Base-by-base conservation (phyloP, 2,113 vertebrate genomes). In the Psittacula cyanocephala region DNA sequence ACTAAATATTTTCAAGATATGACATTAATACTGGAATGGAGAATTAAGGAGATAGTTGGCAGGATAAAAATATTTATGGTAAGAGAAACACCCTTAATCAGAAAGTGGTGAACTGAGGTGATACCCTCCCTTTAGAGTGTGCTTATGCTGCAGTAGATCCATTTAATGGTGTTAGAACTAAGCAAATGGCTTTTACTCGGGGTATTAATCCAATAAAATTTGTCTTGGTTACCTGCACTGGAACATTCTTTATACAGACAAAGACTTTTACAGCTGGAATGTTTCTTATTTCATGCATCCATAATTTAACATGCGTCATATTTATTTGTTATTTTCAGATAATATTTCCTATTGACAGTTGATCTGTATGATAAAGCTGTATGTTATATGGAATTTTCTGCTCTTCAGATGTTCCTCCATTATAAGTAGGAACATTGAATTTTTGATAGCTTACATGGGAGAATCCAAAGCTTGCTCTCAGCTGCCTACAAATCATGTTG, bases 251-350 rank as follows among this genome's bases (percentile, higher is more conserved):
- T 68, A 29, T 44, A 41, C 6, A 57, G 17, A 70, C 1, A 3
- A 84, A 74, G 59, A 39, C 62, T 76, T 81, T 28, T 69, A 69
- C 7, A 46, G 10, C 3, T 33, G 19, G 13, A 86, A 67, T 41
- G 2, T 59, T 28, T 28, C 84, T 71, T 57, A 57, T 86, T 65
- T 60, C 31, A 35, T 50, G 2, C 5, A 16, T 72, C 14, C 2
- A 0, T 41, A 47, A 53, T 82, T 86, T 8, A 60, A 10, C 7
- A 23, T 49, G 11, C 60, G 15, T 37, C 0, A 0, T 64, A 22
- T 65, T 72, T 88, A 47, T 84, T 86, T 0, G 0, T 72, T 81
- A 37, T 47, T 88, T 86, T 95, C 41, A 90, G 25, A 17, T 88
- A 77, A 10, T 64, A 39, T 64, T 86, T 83, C 28, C 20, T 88